Evolutionary conservation across 2,888 invertebrate genomes (phyloP).

Genomic region (Eremobia ochroleuca): DNA sequence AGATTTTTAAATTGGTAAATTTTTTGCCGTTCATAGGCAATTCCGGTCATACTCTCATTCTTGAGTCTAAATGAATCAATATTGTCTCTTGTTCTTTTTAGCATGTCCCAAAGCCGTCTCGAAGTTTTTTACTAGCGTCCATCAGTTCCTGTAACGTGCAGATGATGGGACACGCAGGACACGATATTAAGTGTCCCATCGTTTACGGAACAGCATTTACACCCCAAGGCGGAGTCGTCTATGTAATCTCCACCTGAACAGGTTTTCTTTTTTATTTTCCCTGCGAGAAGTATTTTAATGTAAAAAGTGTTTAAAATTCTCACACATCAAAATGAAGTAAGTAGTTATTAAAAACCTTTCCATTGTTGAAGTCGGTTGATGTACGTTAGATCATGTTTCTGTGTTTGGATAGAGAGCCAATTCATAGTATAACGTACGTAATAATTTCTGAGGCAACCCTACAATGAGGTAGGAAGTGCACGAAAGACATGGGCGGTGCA

Average conservation of each 20-base stretch:
- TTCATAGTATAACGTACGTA: not conserved
- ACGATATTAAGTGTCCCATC: too few species aligned
- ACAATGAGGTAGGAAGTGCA: not conserved
- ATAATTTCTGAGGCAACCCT: conserved; percentile 1
- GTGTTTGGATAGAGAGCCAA: not conserved
- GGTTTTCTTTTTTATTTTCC: too few species aligned
- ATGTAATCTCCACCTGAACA: too few species aligned
- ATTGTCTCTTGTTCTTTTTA: not conserved
- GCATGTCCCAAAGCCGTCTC: too few species aligned
- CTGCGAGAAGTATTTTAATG: not conserved
- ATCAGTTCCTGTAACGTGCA: too few species aligned
- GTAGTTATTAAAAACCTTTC: not conserved
- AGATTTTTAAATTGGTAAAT: not conserved
- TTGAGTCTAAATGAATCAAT: not conserved
- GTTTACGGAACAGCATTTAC: too few species aligned
- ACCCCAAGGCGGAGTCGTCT: too few species aligned
- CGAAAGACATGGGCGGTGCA: not conserved
- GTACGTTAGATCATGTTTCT: not conserved
- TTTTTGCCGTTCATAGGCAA: not conserved
- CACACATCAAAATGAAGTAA: not conserved
- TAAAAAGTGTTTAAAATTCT: not conserved
- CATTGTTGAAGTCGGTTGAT: not conserved
- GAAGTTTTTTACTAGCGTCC: too few species aligned
- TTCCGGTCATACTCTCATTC: not conserved
- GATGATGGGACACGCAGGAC: too few species aligned